Percentiles rank a stretch among this genome's conserved stretches.
These are phyloP conservation scores for Germaria angustata DNA, from an alignment of 2,888 invertebrate genomes.

Conservation along the genomic window DNA sequence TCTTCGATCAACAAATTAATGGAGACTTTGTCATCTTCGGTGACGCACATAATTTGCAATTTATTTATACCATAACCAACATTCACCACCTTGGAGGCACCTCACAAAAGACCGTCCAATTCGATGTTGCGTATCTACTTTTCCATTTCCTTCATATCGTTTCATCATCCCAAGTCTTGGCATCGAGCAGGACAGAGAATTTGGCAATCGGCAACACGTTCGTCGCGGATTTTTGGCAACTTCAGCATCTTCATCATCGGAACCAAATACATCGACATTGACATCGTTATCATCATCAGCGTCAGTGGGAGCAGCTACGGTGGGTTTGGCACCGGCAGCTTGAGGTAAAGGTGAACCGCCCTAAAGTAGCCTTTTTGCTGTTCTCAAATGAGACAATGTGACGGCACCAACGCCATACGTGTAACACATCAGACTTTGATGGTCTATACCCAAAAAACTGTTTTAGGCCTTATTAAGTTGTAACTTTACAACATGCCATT, in stretches of 20 bases:
- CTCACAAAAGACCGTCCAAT: conserved; percentile 98
- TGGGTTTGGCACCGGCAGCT: conserved; percentile 84
- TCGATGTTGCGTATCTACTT: conserved; percentile 88
- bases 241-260: conserved; percentile 92
- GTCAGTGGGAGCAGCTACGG: conserved; percentile 77
- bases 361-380: conserved; percentile 85
- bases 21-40: conserved; percentile 98
- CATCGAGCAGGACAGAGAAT: conserved; percentile 95
- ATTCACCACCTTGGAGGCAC: conserved; percentile 95
- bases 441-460: conserved; percentile 88
- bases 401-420: conserved; percentile 94
- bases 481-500: conserved; percentile 94
- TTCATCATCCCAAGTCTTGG: conserved; percentile 98
- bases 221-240: conserved; percentile 92
- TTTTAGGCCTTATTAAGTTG: conserved; percentile 89
- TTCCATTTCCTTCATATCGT: conserved; percentile 92
- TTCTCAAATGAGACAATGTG: conserved; percentile 94
- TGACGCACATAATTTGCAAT: conserved; percentile 95
- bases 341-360: conserved; percentile 82
- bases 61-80: conserved; percentile 98
- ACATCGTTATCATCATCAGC: conserved; percentile 80
- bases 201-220: conserved; percentile 97
- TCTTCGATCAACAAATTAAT: conserved; percentile 92
- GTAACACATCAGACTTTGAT: conserved; percentile 87
- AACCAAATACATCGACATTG: conserved; percentile 95